A percentile compares a stretch with the other conserved stretches of the same genome.
Conservation (phyloP, 2,888 invertebrate genomes). For the Lithophane ornitopus region DNA sequence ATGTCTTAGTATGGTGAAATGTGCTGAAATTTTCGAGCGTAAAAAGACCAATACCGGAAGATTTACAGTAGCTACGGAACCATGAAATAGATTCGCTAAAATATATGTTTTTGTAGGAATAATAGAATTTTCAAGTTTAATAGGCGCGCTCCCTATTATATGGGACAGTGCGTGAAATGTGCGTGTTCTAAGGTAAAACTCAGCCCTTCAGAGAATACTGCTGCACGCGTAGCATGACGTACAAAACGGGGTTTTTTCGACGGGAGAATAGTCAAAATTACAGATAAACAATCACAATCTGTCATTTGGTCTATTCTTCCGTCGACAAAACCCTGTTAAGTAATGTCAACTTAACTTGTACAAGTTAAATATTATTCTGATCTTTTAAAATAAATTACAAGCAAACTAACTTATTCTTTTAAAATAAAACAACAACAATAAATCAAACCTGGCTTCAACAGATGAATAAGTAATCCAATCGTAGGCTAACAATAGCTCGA, state of each 20-base stretch:
- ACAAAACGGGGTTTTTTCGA: too few relatives aligned
- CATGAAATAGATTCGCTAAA: background rate
- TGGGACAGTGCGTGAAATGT: background rate
- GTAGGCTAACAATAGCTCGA: constrained; percentile 38
- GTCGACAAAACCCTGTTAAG: too few relatives aligned
- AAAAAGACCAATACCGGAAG: background rate
- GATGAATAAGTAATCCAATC: constrained; percentile 42
- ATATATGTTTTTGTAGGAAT: background rate
- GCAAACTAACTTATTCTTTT: background rate
- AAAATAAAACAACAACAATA: constrained; percentile 1
- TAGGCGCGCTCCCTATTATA: background rate
- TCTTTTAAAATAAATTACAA: background rate
- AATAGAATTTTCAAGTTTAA: background rate
- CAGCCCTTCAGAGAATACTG: background rate
- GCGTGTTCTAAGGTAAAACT: background rate
- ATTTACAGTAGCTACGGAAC: background rate
- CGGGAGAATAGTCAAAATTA: too few relatives aligned
- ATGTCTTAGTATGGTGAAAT: background rate
- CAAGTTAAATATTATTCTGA: background rate
- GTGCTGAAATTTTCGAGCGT: background rate
- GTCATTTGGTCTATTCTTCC: too few relatives aligned
- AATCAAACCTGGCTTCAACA: background rate
- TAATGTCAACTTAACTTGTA: too few relatives aligned
- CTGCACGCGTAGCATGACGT: too few relatives aligned
- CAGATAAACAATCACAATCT: too few relatives aligned